Evolutionary conservation across 1,140 invertebrate species (phyloP).

Genomic region (Ephestia elutella): DNA sequence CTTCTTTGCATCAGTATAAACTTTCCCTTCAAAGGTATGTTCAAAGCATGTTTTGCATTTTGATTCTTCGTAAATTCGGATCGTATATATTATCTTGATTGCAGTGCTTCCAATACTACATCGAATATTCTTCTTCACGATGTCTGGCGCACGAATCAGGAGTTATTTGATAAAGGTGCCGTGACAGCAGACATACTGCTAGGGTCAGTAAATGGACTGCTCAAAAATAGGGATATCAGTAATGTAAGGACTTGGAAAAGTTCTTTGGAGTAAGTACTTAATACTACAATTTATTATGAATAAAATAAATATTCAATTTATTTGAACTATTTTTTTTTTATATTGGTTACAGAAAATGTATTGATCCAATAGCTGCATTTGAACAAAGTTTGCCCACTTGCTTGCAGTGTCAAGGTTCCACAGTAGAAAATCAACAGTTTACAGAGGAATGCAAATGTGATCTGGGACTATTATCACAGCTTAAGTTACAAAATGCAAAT

Average conservation of each 20-base stretch:
- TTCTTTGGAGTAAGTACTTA: conserved; percentile 32
- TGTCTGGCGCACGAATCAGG: conserved; percentile 32
- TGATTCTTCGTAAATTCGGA: neutral
- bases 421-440: conserved; percentile 23
- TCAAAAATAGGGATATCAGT: conserved; percentile 24
- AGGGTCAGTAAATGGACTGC: neutral
- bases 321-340: too few species aligned
- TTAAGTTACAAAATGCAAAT: conserved; percentile 9
- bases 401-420: conserved; percentile 26
- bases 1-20: conserved; percentile 37
- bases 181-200: conserved; percentile 8
- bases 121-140: conserved; percentile 39
- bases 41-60: neutral
- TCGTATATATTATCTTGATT: neutral
- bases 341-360: conserved; percentile 6
- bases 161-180: conserved; percentile 22
- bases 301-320: too few species aligned
- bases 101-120: conserved; percentile 40
- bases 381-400: conserved; percentile 36
- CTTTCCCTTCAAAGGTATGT: conserved; percentile 34
- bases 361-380: conserved; percentile 39
- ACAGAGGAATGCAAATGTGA: conserved; percentile 43
- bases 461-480: conserved; percentile 11
- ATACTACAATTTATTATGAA: too few species aligned
- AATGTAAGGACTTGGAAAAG: conserved; percentile 39